A percentile compares a stretch with the other conserved stretches of the same genome.
phyloP scores from a whole-genome alignment of 2,797 vertebrate species.

The Alcedo atthis region DNA sequence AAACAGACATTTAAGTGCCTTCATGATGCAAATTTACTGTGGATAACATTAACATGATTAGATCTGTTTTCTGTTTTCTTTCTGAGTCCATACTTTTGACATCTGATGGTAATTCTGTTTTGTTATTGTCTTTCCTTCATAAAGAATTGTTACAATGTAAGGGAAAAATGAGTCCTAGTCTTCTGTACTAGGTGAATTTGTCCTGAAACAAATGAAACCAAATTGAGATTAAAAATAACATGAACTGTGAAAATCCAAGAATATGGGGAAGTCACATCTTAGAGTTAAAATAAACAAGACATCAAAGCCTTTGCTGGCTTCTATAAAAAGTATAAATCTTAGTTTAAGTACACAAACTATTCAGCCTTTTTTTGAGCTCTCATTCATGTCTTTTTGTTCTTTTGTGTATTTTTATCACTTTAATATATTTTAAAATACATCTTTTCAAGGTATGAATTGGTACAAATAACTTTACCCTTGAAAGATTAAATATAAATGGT shows the following conservation, averaged over 20 bases:
- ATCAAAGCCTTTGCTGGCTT: background rate
- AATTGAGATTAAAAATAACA: background rate
- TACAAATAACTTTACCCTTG: conserved; percentile 32
- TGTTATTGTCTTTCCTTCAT: background rate
- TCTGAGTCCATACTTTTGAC: background rate
- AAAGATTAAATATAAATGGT: conserved; percentile 21
- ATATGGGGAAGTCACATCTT: background rate
- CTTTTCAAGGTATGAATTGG: conserved; percentile 22
- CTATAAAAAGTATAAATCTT: background rate
- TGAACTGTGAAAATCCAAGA: background rate
- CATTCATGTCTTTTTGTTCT: background rate
- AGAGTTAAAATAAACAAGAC: background rate
- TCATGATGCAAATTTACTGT: background rate
- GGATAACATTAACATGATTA: background rate
- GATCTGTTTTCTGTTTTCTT: background rate
- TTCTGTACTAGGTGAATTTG: background rate
- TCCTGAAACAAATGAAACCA: background rate
- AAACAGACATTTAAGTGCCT: background rate
- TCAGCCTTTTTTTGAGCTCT: background rate
- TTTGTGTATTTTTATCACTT: background rate
- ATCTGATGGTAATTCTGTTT: background rate
- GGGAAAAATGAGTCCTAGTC: background rate
- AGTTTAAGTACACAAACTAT: background rate
- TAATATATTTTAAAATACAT: background rate
- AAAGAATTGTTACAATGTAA: background rate